A percentile compares a stretch with the other conserved stretches of the same genome.
Evolutionary conservation across 2,888 invertebrate species (phyloP).

Genomic region (Aphelenchoides bicaudatus): DNA sequence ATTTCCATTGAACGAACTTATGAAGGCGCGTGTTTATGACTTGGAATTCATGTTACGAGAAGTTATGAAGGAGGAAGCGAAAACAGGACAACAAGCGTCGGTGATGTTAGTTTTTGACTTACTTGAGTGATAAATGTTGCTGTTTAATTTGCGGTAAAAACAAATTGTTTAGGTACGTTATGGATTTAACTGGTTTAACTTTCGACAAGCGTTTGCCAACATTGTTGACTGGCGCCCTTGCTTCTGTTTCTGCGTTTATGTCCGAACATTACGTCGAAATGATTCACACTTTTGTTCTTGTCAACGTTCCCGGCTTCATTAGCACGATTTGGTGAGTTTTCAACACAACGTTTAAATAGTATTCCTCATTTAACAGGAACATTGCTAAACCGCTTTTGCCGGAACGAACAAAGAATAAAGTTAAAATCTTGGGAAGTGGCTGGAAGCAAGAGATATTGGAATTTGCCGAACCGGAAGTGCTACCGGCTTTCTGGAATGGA

Average conservation of each 20-base stretch:
- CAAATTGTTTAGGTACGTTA: slow-evolving; percentile 58
- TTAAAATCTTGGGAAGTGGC: slow-evolving; percentile 44
- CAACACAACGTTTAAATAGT: neutral
- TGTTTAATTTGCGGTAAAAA: too few species aligned
- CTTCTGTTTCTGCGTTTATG: slow-evolving; percentile 57
- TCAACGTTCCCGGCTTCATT: slow-evolving; percentile 56
- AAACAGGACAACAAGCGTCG: too few species aligned
- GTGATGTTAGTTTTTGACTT: too few species aligned
- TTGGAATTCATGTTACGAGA: slow-evolving; percentile 52
- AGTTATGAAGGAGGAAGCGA: slow-evolving; percentile 53
- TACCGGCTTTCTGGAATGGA: slow-evolving; percentile 58
- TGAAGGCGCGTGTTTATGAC: slow-evolving; percentile 45
- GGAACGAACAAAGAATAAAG: slow-evolving; percentile 52
- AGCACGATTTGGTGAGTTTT: slow-evolving; percentile 42
- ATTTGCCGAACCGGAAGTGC: slow-evolving; percentile 43
- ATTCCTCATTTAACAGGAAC: slow-evolving; percentile 33
- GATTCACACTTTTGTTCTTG: slow-evolving; percentile 54
- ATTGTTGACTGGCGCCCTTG: slow-evolving; percentile 47
- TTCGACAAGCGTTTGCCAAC: slow-evolving; percentile 45
- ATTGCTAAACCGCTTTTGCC: slow-evolving; percentile 54
- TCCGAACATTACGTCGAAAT: slow-evolving; percentile 50
- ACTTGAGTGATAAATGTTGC: too few species aligned
- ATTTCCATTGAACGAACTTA: slow-evolving; percentile 51
- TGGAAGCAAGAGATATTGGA: slow-evolving; percentile 52
- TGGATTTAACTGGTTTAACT: slow-evolving; percentile 55